phyloP scores from a whole-genome alignment of 2,888 invertebrate species.

The Cantharis rustica region DNA sequence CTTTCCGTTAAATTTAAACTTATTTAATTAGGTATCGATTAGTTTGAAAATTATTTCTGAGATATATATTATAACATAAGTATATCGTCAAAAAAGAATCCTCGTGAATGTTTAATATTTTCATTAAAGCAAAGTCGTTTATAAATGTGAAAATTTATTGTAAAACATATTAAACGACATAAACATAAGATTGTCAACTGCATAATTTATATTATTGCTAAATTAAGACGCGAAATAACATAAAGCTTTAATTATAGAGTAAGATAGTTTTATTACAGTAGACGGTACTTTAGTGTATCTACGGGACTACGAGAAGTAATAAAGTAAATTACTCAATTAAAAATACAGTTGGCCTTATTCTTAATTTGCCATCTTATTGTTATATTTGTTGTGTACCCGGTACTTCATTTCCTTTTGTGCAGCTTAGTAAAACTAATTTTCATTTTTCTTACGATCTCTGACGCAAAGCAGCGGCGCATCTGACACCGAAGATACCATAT shows the following conservation, averaged over 20 bases:
- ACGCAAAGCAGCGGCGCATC: constrained; percentile 19
- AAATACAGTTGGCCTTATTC: constrained; percentile 5
- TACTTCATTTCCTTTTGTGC: background rate
- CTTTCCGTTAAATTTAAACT: constrained; percentile 7
- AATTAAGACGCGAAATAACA: background rate
- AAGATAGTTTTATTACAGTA: constrained; percentile 7
- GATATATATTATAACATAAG: background rate
- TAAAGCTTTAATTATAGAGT: constrained; percentile 6
- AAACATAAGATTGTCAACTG: background rate
- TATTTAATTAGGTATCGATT: constrained; percentile 18
- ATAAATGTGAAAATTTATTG: background rate
- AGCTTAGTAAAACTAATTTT: constrained; percentile 17
- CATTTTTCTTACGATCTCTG: constrained; percentile 19
- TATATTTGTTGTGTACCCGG: constrained; percentile 1
- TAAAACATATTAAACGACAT: background rate
- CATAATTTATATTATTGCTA: background rate
- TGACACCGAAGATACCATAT: constrained; percentile 39
- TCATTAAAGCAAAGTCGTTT: background rate
- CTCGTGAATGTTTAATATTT: background rate
- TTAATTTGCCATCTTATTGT: constrained; percentile 13
- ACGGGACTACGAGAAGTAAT: constrained; percentile 6
- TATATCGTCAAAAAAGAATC: background rate
- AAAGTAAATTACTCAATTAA: constrained; percentile 14
- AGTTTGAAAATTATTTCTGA: background rate
- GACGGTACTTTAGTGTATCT: constrained; percentile 2